phyloP scores from a whole-genome alignment of 2,113 vertebrate genomes.

The Mustelus asterias region DNA sequence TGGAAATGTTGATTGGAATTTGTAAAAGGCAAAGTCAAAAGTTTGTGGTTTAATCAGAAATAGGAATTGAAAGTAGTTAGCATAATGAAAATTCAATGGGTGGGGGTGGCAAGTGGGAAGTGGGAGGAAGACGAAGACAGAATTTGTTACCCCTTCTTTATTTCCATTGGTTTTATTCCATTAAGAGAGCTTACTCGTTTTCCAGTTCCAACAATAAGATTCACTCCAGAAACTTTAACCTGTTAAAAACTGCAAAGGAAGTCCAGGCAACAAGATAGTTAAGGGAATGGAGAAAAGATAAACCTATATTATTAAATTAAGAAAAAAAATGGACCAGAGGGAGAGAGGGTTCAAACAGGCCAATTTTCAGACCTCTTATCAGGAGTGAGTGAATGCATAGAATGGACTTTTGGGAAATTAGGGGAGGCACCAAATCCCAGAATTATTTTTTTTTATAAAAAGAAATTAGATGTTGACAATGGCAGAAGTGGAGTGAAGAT shows the following conservation, averaged over 20 bases:
- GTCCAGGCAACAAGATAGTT: neutral
- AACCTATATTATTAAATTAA: neutral
- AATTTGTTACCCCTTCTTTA: neutral
- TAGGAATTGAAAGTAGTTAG: neutral
- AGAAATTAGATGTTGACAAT: neutral
- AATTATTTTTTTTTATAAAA: neutral
- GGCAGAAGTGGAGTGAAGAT: neutral
- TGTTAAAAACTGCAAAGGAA: neutral
- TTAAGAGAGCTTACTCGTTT: neutral
- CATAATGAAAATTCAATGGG: neutral
- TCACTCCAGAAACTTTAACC: too few relatives aligned
- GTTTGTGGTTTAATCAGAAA: neutral
- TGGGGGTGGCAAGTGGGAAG: too few relatives aligned
- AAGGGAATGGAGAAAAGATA: too few relatives aligned
- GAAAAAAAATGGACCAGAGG: neutral
- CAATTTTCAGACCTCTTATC: neutral
- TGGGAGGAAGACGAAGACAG: neutral
- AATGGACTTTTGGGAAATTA: neutral
- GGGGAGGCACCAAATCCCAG: neutral
- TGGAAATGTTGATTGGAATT: neutral
- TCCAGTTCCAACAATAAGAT: neutral
- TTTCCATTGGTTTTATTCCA: neutral
- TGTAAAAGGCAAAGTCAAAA: neutral
- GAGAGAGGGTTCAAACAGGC: neutral
- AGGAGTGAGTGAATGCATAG: neutral